phyloP scores from a whole-genome alignment of 2,797 vertebrate species.

The Pseudomugil tenellus region DNA sequence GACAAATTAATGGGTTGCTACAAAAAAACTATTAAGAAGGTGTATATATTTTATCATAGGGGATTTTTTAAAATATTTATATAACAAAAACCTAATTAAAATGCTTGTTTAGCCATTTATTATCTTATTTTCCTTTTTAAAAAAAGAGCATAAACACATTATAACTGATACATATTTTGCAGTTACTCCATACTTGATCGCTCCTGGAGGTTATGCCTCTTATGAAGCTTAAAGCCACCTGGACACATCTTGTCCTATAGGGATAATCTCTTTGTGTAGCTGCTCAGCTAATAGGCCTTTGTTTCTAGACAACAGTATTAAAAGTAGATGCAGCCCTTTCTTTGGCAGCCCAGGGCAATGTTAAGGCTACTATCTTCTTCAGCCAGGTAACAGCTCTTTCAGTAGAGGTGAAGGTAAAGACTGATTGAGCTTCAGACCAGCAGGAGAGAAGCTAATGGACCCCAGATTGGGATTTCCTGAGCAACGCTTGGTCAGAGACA shows the following conservation, averaged over 20 bases:
- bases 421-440: constrained; percentile 80
- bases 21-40: not conserved
- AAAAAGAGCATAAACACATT: not conserved
- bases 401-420: constrained; percentile 78
- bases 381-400: constrained; percentile 78
- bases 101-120: constrained; percentile 1
- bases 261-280: constrained; percentile 16
- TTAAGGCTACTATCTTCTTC: constrained; percentile 72
- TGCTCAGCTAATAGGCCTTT: constrained; percentile 43
- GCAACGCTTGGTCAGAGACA: constrained; percentile 98
- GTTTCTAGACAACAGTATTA: constrained; percentile 35
- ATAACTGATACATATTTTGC: not conserved
- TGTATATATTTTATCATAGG: not conserved
- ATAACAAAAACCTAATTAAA: not conserved
- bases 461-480: constrained; percentile 97
- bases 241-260: not conserved
- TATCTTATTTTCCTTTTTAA: not conserved
- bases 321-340: constrained; percentile 34
- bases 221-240: not conserved
- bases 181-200: constrained; percentile 2
- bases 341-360: constrained; percentile 64
- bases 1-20: not conserved
- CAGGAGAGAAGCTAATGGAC: constrained; percentile 93
- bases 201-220: constrained; percentile 3
- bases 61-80: not conserved